Conservation (phyloP, 2,113 vertebrate genomes). For the Anguilla japonica region DNA sequence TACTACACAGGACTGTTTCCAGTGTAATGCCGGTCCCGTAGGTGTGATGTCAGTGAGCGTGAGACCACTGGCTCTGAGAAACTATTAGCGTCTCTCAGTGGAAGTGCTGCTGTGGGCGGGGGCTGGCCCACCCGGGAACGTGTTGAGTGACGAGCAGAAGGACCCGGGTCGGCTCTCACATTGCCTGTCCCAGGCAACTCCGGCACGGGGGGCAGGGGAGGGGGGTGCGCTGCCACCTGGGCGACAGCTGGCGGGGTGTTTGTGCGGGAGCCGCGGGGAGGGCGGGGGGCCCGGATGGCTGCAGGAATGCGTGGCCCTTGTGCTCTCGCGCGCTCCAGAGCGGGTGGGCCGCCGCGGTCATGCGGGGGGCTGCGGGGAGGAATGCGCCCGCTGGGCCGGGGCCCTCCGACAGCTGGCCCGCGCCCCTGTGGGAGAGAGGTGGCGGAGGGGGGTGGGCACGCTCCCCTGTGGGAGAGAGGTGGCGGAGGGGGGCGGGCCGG, state of each 20-base stretch:
- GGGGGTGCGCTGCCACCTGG: not conserved
- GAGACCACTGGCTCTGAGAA: not conserved
- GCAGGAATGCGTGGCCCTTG: constrained; percentile 44
- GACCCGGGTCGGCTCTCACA: not conserved
- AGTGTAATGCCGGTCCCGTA: not conserved
- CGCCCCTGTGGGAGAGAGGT: constrained; percentile 39
- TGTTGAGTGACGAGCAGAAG: not conserved
- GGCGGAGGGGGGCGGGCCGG: constrained; percentile 10
- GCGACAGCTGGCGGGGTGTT: constrained; percentile 27
- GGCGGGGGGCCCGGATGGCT: constrained; percentile 1
- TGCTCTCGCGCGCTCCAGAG: constrained; percentile 52
- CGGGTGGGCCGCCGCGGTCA: constrained; percentile 53
- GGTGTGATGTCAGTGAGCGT: not conserved
- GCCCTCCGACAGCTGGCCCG: constrained; percentile 36
- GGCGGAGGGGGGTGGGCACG: constrained; percentile 12
- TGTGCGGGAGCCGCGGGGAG: not conserved
- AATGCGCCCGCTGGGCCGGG: constrained; percentile 50
- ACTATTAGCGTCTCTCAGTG: not conserved
- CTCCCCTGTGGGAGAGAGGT: constrained; percentile 25
- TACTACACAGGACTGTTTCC: not conserved
- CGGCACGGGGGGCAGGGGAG: not conserved
- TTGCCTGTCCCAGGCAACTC: not conserved
- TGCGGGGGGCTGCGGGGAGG: constrained; percentile 41
- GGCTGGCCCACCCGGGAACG: not conserved
- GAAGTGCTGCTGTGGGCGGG: not conserved